phyloP scores from a whole-genome alignment of 2,888 invertebrate genomes.

The Lasius platythorax region DNA sequence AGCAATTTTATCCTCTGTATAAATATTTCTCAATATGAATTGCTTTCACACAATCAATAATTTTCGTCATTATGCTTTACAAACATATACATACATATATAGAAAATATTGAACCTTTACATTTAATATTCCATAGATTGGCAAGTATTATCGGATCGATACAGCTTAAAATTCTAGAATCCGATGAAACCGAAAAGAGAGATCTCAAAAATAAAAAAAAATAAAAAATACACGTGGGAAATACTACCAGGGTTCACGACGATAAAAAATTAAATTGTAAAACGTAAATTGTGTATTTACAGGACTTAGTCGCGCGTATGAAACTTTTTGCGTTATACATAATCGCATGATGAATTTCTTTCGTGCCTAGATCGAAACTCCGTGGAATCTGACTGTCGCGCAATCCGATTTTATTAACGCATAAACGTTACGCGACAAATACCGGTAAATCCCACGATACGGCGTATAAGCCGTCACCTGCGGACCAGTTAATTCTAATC shows the following conservation, averaged over 20 bases:
- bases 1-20: not conserved
- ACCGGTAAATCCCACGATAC: constrained; percentile 22
- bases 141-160: constrained; percentile 20
- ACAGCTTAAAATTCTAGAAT: not conserved
- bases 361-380: constrained; percentile 4
- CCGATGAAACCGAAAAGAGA: not conserved
- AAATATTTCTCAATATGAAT: constrained; percentile 3
- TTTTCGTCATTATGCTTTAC: not conserved
- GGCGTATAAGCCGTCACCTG: constrained; percentile 23
- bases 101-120: constrained; percentile 1
- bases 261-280: not conserved
- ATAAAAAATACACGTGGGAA: not conserved
- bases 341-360: constrained; percentile 19
- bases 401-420: constrained; percentile 40
- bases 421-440: constrained; percentile 48
- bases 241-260: not conserved
- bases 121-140: constrained; percentile 20
- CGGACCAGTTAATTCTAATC: constrained; percentile 58
- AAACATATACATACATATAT: not conserved
- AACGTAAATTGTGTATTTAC: constrained; percentile 7
- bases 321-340: not conserved
- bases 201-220: not conserved
- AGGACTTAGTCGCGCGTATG: not conserved
- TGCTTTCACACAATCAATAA: not conserved
- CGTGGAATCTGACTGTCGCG: not conserved